These are phyloP conservation scores for Neoseiulus cucumeris DNA, from an alignment of 1,140 invertebrate species.

Conservation along the genomic window DNA sequence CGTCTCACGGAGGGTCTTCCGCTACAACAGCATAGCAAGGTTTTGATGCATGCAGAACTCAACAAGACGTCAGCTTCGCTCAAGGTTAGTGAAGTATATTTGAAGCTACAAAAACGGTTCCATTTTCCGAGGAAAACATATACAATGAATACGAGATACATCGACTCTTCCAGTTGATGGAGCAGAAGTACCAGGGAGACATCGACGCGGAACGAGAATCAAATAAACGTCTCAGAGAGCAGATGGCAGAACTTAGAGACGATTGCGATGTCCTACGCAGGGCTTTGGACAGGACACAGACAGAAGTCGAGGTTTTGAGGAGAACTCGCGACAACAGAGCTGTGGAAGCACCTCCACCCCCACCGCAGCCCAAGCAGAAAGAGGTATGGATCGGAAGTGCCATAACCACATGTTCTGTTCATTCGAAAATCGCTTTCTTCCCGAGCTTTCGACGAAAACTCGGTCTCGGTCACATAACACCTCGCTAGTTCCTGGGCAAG, in stretches of 20 bases:
- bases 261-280: not conserved
- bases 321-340: too few relatives aligned
- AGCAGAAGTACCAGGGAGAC: slow-evolving; percentile 1
- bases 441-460: too few relatives aligned
- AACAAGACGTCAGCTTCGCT: not conserved
- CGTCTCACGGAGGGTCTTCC: slow-evolving; percentile 5
- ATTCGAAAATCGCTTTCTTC: too few relatives aligned
- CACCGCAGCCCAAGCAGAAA: too few relatives aligned
- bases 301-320: not conserved
- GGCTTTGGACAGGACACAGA: not conserved
- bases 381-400: too few relatives aligned
- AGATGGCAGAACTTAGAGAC: not conserved
- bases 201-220: not conserved
- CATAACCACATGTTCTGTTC: too few relatives aligned
- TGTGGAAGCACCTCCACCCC: too few relatives aligned
- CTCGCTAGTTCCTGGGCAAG: too few relatives aligned
- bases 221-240: not conserved
- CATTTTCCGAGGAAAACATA: too few relatives aligned
- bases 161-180: slow-evolving; percentile 11
- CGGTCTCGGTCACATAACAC: too few relatives aligned
- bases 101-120: too few relatives aligned
- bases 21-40: slow-evolving; percentile 1
- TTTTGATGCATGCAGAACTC: not conserved
- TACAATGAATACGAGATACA: too few relatives aligned
- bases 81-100: slow-evolving; percentile 1